Percentiles rank a stretch among this genome's conserved stretches.
Conservation (phyloP, 2,888 invertebrate genomes). For the Apamea crenata region DNA sequence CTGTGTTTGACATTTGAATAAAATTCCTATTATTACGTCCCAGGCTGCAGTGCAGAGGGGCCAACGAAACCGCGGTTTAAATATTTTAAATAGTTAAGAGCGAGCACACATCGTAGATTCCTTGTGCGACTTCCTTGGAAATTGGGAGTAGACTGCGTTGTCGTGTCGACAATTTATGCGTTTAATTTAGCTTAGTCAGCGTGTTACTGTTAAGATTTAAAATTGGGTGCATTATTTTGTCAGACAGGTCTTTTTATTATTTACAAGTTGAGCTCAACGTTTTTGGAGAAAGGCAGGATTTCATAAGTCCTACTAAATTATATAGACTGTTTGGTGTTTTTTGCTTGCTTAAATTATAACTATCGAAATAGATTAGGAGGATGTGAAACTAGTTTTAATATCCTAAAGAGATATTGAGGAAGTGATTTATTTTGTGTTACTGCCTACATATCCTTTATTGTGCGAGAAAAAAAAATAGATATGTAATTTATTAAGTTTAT, state of each 20-base stretch:
- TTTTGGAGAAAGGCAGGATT: not conserved
- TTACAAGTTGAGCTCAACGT: too few species aligned
- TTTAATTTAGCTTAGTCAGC: conserved; percentile 12
- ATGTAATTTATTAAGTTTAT: not conserved
- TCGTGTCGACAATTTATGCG: conserved; percentile 7
- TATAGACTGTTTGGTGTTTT: not conserved
- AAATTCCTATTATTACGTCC: conserved; percentile 35
- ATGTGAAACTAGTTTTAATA: conserved; percentile 8
- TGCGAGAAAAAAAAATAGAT: not conserved
- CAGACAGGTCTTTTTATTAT: not conserved
- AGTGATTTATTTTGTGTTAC: not conserved
- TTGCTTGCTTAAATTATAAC: not conserved
- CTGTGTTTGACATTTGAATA: conserved; percentile 44
- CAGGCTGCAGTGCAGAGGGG: conserved; percentile 7
- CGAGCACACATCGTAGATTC: conserved; percentile 30
- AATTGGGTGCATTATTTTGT: not conserved
- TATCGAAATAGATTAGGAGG: not conserved
- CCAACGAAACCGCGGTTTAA: conserved; percentile 51
- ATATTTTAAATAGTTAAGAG: conserved; percentile 54
- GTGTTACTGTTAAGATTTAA: not conserved
- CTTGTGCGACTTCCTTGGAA: not conserved
- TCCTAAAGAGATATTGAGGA: not conserved
- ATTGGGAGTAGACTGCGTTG: not conserved
- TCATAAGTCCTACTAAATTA: not conserved
- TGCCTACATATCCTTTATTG: conserved; percentile 2